These are phyloP conservation scores for Protodeltote pygarga DNA, from an alignment of 2,888 invertebrate species.

Conservation along the genomic window DNA sequence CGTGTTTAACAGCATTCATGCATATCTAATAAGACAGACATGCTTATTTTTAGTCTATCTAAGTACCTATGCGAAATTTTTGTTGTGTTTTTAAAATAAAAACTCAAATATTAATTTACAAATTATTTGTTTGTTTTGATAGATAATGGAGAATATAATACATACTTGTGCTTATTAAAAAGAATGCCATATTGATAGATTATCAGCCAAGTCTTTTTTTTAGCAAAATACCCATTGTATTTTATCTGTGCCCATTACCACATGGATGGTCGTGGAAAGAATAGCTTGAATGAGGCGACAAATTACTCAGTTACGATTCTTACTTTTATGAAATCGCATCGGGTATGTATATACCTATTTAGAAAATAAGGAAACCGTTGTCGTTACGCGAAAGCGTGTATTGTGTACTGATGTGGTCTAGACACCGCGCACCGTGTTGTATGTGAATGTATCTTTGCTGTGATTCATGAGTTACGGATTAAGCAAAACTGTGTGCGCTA, in stretches of 20 bases:
- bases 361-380: conserved; percentile 41
- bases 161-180: too few species aligned
- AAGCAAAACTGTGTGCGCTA: not conserved
- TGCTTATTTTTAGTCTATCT: too few species aligned
- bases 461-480: conserved; percentile 2
- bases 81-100: too few species aligned
- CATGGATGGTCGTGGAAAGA: not conserved
- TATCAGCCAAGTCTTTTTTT: too few species aligned
- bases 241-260: not conserved
- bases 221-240: not conserved
- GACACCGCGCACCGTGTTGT: conserved; percentile 1
- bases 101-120: too few species aligned
- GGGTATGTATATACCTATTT: conserved; percentile 28
- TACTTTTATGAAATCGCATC: conserved; percentile 35
- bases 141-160: too few species aligned
- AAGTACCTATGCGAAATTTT: too few species aligned
- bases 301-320: conserved; percentile 13
- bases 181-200: too few species aligned
- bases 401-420: conserved; percentile 34
- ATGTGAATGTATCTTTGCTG: conserved; percentile 2
- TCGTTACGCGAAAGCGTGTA: conserved; percentile 30
- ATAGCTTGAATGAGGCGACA: conserved; percentile 3
- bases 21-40: too few species aligned
- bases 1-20: conserved; percentile 5
- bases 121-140: too few species aligned